Base-by-base conservation (phyloP, 2,113 vertebrate species). In the Oncorhynchus kisutch region DNA sequence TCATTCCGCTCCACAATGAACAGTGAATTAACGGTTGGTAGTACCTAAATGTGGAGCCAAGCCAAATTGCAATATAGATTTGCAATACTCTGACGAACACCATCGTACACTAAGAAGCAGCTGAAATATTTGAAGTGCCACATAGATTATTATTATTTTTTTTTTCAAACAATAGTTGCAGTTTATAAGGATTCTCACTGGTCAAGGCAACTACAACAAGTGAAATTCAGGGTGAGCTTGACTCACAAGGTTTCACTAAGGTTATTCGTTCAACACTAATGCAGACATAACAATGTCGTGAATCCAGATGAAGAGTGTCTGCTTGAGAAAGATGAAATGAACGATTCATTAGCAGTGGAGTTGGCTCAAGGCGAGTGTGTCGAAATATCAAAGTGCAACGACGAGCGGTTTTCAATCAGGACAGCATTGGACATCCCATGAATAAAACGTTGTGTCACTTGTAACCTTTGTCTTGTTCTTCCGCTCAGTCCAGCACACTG, bases 211-310 rank as follows among this genome's bases (percentile, higher is more conserved):
- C 4, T 14, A 12, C 25, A 45, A 54, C 74, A 71, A 69, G 62
- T 67, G 45, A 70, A 79, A 79, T 68, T 45, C 49, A 75, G 72
- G 76, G 75, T 76, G 72, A 71, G 75, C 76, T 69, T 71, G 73
- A 76, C 59, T 67, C 76, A 54, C 49, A 67, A 62, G 60, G 76
- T 79, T 72, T 71, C 74, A 77, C 81, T 81, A 75, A 67, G 20
- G 67, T 5, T 18, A 31, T 70, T 72, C 81, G 79, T 83, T 79
- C 74, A 67, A 65, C 67, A 62, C 77, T 75, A 86, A 81, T 79
- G 79, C 77, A 77, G 77, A 73, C 67, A 76, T 70, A 76, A 71
- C 73, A 72, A 70, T 66, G 76, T 82, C 79, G 81, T 78, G 72
- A 79, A 65, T 70, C 71, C 54, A 81, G 73, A 78, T 60, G 67